Conservation (phyloP, 2,113 vertebrate species). For the Bothrops jararaca region DNA sequence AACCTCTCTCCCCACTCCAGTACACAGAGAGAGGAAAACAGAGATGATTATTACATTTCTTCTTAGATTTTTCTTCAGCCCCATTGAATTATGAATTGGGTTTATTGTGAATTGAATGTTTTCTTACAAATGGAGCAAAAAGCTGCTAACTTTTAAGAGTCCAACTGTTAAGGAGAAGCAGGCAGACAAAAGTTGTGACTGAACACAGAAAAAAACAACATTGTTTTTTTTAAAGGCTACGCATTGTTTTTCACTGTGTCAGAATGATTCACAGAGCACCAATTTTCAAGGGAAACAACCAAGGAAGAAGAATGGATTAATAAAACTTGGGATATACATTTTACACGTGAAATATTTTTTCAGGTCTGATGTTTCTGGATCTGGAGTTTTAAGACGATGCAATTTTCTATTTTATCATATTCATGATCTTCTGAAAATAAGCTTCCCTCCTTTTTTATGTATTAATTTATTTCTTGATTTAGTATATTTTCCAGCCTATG, state of each 20-base stretch:
- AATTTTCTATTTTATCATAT: neutral
- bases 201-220: neutral
- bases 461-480: neutral
- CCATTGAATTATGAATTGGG: neutral
- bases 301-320: neutral
- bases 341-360: neutral
- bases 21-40: conserved; percentile 16
- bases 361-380: neutral
- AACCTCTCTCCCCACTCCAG: neutral
- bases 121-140: neutral
- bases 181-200: neutral
- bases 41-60: conserved; percentile 47
- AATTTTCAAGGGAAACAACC: neutral
- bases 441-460: neutral
- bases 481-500: neutral
- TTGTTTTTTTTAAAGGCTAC: neutral
- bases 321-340: neutral
- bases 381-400: neutral
- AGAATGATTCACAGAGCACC: neutral
- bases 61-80: conserved; percentile 1
- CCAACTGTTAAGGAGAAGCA: neutral
- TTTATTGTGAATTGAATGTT: neutral
- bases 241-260: neutral
- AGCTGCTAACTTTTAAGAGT: neutral
- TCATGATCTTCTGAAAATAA: neutral